Evolutionary conservation across 2,797 vertebrate species (phyloP).

Genomic region (Lithobates pipiens): DNA sequence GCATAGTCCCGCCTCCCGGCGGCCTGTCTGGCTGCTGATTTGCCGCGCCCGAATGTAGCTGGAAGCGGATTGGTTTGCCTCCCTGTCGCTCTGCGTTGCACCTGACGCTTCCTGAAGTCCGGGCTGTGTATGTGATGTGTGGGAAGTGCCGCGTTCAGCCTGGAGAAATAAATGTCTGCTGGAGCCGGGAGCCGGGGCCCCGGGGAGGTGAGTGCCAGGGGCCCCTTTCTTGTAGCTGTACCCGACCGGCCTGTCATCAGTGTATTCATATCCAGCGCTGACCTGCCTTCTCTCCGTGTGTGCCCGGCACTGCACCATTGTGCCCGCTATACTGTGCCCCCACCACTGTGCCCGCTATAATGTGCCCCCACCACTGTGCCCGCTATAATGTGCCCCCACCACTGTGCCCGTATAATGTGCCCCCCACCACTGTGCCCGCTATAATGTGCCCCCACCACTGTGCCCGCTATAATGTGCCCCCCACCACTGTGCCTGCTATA

Average conservation of each 20-base stretch:
- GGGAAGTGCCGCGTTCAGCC: conserved; percentile 46
- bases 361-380: no score
- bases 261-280: neutral
- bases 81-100: conserved; percentile 56
- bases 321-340: no score
- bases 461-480: no score
- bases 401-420: no score
- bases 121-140: conserved; percentile 61
- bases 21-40: conserved; percentile 20
- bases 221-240: neutral
- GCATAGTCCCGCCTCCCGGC: conserved; percentile 14
- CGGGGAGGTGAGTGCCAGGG: conserved; percentile 27
- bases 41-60: neutral
- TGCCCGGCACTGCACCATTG: neutral
- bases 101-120: conserved; percentile 66
- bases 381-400: no score
- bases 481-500: no score
- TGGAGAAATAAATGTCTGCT: conserved; percentile 19
- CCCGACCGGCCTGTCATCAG: neutral
- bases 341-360: no score
- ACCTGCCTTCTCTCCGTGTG: neutral
- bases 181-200: conserved; percentile 1
- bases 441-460: no score
- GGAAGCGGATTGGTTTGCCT: conserved; percentile 58
- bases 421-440: no score